Base-by-base conservation (phyloP, 2,888 invertebrate genomes). In the Neoascia interrupta region DNA sequence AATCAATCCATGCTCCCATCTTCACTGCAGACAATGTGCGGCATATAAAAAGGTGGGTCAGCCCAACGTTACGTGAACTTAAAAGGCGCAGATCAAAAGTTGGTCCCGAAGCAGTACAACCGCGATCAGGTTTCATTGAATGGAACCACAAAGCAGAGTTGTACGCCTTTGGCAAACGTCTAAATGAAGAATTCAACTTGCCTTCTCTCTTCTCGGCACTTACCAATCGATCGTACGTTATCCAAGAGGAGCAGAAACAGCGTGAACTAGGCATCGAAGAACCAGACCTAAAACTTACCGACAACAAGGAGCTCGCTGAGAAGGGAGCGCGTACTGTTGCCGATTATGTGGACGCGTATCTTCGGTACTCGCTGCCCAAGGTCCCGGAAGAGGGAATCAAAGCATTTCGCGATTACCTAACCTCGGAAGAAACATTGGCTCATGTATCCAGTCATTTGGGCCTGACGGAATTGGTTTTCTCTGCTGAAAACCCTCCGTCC, bases 111-210 rank as follows among this genome's bases (percentile, higher is more conserved):
- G 84, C 87, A 3, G 85, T 86, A 18, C 84, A 86, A 19, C 89
- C 89, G 1, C 89, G 96, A 79, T 93, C 92, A 19, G 90, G 91
- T 5, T 95, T 90, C 85, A 82, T 93, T n/a, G 95, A 94, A 84
- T 96, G 97, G 97, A 97, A 97, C 86, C 92, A 95, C 83, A 92
- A 94, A 83, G 92, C 96, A 0, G 97, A 98, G 89, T 81, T 98
- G 1, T 97, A 91, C 89, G 95, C 97, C 0, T 98, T 98, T 90
- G 94, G 94, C 6, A 93, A 94, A 84, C 91, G 98, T 19, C 89
- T 98, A 11, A 92, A 93, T 18, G 98, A 98, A 90, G 91, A 94
- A 3, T 96, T 98, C 84, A 90, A 95, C 72, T 88, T 91, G 0
- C 90, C 91, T 15, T 86, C 94, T 11, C 88, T 98, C 21, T 91